Base-by-base conservation (phyloP, 2,797 vertebrate genomes). In the Hypotaenidia okinawae region DNA sequence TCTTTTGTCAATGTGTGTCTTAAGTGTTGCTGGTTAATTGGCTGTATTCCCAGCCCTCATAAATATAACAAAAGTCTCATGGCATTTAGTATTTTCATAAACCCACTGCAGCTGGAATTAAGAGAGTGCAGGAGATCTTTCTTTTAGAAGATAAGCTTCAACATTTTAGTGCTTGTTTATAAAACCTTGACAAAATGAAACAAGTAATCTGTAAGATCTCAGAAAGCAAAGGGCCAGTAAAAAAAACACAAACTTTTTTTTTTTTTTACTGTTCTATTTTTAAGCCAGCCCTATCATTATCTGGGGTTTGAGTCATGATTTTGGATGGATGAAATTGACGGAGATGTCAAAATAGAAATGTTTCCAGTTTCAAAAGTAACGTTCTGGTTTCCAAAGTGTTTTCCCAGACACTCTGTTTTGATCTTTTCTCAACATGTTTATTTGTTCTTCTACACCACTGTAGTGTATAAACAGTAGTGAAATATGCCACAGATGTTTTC, bases 151-250 rank as follows among this genome's bases (percentile, higher is more conserved):
- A 83, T 63, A 84, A 78, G 16, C 23, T 73, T 94, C 25, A 72
- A 45, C 51, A 13, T 82, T 70, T 78, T 75, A 79, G 76, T 79
- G 28, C 10, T 76, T 76, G 15, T 68, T 83, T 90, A 68, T 83
- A 91, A 89, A 91, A 77, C 16, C 54, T 22, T 86, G 39, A 84
- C 61, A 91, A 89, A 85, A 89, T 80, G 30, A 76, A 93, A 61
- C 17, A 86, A 76, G 45, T 59, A 45, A 85, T 84, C 43, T 64
- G 11, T 45, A 74, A 41, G 25, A 76, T 63, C n/a, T 89, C 47
- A 76, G 77, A 75, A 91, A 90, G 10, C 13, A 89, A 88, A 72
- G 21, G 9, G 13, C 19, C 55, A 69, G 12, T 67, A 67, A 81
- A 94, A 90, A 64, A 43, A 7, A 7, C 7, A 41, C 5, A 49